phyloP scores from a whole-genome alignment of 2,797 vertebrate species.

The Muscicapa comitata region DNA sequence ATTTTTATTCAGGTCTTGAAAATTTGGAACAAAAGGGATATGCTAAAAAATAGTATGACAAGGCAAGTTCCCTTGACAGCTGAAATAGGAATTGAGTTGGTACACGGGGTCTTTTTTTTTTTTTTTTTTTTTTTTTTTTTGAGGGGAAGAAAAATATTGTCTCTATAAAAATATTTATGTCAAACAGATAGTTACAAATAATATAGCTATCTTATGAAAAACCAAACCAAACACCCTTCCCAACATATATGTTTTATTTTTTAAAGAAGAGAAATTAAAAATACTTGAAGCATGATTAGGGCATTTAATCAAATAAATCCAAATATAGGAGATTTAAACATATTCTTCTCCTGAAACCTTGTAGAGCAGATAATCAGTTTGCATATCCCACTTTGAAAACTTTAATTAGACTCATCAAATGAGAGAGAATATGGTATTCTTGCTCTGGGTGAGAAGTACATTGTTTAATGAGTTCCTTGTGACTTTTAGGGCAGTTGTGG shows the following conservation, averaged over 20 bases:
- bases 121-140: not conserved
- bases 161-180: not conserved
- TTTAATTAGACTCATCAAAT: not conserved
- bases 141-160: not conserved
- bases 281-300: not conserved
- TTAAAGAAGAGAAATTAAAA: not conserved
- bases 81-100: not conserved
- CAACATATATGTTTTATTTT: not conserved
- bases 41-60: conserved; percentile 12
- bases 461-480: not conserved
- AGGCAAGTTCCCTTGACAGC: not conserved
- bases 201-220: not conserved
- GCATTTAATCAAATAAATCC: not conserved
- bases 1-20: conserved; percentile 52
- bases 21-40: conserved; percentile 13
- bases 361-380: not conserved
- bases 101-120: not conserved
- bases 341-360: not conserved
- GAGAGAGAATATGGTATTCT: not conserved
- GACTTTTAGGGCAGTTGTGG: not conserved
- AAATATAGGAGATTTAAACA: not conserved
- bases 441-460: not conserved
- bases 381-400: not conserved
- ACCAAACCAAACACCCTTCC: accelerated
- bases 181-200: not conserved